phyloP scores from a whole-genome alignment of 2,888 invertebrate genomes.

The Drosophila mercatorum region DNA sequence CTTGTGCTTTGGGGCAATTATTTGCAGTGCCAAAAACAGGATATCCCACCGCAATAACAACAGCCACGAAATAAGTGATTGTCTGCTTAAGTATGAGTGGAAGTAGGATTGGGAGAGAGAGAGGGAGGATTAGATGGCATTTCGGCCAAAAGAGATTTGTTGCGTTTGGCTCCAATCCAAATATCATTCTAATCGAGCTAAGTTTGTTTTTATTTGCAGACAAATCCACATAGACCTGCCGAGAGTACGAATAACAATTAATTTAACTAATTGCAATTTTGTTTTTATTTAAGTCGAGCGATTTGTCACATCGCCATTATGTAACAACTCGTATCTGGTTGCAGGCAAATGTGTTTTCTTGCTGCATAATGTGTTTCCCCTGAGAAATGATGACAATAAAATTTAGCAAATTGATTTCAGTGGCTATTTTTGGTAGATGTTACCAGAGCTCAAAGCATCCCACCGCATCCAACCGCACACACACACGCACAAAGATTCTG shows the following conservation, averaged over 20 bases:
- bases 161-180: slow-evolving; percentile 7
- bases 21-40: slow-evolving; percentile 54
- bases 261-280: slow-evolving; percentile 14
- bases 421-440: slow-evolving; percentile 56
- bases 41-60: slow-evolving; percentile 29
- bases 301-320: slow-evolving; percentile 17
- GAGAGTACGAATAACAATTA: slow-evolving; percentile 34
- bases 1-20: slow-evolving; percentile 42
- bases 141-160: slow-evolving; percentile 12
- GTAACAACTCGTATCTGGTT: slow-evolving; percentile 3
- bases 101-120: background rate
- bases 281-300: background rate
- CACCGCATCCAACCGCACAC: background rate
- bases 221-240: background rate
- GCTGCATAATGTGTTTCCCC: slow-evolving; percentile 16
- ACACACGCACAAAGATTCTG: background rate
- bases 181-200: slow-evolving; percentile 12
- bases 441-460: slow-evolving; percentile 45
- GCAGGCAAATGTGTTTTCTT: background rate
- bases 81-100: background rate
- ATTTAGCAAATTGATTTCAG: slow-evolving; percentile 67
- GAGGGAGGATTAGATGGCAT: slow-evolving; percentile 6
- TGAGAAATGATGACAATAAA: slow-evolving; percentile 53
- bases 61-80: slow-evolving; percentile 29
- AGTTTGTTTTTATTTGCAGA: slow-evolving; percentile 5